phyloP scores from a whole-genome alignment of 2,888 invertebrate species.

The Melangyna quadrimaculata region DNA sequence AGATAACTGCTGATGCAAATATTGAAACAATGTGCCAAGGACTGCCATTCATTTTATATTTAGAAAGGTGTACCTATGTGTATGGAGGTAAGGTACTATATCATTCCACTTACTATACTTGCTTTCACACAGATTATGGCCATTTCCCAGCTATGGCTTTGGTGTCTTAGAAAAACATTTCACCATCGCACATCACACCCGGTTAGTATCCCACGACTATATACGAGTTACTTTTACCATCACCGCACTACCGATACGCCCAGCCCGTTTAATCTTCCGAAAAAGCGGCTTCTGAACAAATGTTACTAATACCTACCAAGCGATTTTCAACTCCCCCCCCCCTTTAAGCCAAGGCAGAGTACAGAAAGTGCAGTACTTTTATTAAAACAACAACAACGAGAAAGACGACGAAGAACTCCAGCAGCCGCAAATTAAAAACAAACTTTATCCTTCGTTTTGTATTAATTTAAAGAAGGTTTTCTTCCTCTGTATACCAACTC shows the following conservation, averaged over 20 bases:
- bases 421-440: conserved; percentile 75
- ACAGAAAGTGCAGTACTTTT: not conserved
- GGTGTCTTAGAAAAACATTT: conserved; percentile 51
- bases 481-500: not conserved
- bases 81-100: not conserved
- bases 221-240: conserved; percentile 2
- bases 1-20: conserved; percentile 70
- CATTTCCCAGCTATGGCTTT: conserved; percentile 52
- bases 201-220: conserved; percentile 53
- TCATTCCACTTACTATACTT: conserved; percentile 22
- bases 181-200: conserved; percentile 35
- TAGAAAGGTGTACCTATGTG: not conserved
- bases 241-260: not conserved
- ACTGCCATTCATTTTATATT: conserved; percentile 19
- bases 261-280: conserved; percentile 18
- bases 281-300: conserved; percentile 68
- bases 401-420: conserved; percentile 49
- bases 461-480: conserved; percentile 75
- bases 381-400: conserved; percentile 24
- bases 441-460: conserved; percentile 76
- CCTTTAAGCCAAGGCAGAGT: conserved; percentile 2
- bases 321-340: not conserved
- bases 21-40: conserved; percentile 70
- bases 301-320: conserved; percentile 65
- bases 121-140: conserved; percentile 59